A percentile compares a stretch with the other conserved stretches of the same genome.
phyloP scores from a whole-genome alignment of 2,888 invertebrate genomes.

The Xestia ashworthii region DNA sequence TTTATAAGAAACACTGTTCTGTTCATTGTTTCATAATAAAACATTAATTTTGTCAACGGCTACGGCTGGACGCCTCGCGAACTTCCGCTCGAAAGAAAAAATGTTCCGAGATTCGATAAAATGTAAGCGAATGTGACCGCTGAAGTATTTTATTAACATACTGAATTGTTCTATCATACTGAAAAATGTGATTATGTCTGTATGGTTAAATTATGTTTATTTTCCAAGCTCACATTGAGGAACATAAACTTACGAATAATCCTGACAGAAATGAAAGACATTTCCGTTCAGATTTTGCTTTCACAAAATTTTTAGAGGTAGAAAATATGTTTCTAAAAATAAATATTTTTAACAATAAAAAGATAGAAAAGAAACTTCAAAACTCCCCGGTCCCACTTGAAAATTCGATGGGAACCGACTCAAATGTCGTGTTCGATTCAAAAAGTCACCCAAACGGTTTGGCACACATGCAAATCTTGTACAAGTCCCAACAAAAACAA shows the following conservation, averaged over 20 bases:
- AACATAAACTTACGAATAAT: constrained; percentile 51
- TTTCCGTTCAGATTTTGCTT: constrained; percentile 26
- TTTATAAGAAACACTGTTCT: constrained; percentile 85
- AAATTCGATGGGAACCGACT: constrained; percentile 74
- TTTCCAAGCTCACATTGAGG: constrained; percentile 52
- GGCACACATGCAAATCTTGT: constrained; percentile 86
- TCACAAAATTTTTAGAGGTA: not conserved
- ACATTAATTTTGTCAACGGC: constrained; percentile 89
- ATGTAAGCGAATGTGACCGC: constrained; percentile 61
- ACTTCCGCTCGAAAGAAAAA: constrained; percentile 82
- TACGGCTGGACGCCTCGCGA: constrained; percentile 80
- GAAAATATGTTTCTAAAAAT: not conserved
- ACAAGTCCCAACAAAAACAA: constrained; percentile 83
- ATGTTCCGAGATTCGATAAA: constrained; percentile 59
- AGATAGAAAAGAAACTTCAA: constrained; percentile 15
- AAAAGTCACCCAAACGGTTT: constrained; percentile 63
- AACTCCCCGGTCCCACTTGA: constrained; percentile 55
- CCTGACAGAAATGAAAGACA: constrained; percentile 32
- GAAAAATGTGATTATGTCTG: constrained; percentile 54
- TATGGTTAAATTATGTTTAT: constrained; percentile 57
- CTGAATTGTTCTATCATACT: constrained; percentile 61
- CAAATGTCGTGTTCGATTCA: constrained; percentile 70
- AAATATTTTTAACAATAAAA: constrained; percentile 8
- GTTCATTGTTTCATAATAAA: constrained; percentile 90
- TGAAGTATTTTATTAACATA: constrained; percentile 62